A percentile compares a stretch with the other conserved stretches of the same genome.
Evolutionary conservation across 2,797 vertebrate genomes (phyloP).

Genomic region (Lithobates sylvaticus): DNA sequence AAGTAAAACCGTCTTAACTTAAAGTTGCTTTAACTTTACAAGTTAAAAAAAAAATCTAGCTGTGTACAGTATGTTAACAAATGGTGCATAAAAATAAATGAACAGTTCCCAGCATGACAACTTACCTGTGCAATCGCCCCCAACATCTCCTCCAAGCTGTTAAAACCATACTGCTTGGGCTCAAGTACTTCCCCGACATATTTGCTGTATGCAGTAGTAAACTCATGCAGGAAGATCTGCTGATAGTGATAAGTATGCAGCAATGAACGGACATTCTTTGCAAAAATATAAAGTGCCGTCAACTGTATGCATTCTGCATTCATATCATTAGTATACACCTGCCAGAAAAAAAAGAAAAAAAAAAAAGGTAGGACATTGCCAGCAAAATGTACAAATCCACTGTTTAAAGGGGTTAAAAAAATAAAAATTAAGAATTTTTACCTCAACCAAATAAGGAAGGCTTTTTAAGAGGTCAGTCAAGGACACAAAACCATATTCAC

Average conservation of each 20-base stretch:
- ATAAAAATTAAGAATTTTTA: slow-evolving; percentile 61
- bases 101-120: background rate
- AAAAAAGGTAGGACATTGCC: background rate
- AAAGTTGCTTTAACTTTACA: too few species aligned
- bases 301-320: slow-evolving; percentile 86
- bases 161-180: slow-evolving; percentile 86
- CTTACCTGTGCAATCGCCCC: slow-evolving; percentile 91
- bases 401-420: background rate
- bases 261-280: slow-evolving; percentile 87
- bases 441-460: slow-evolving; percentile 94
- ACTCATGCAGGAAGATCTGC: slow-evolving; percentile 96
- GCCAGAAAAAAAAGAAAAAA: slow-evolving; percentile 13
- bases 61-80: too few species aligned
- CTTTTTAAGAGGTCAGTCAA: slow-evolving; percentile 93
- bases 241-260: slow-evolving; percentile 98
- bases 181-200: slow-evolving; percentile 87
- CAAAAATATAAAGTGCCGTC: slow-evolving; percentile 92
- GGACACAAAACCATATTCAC: slow-evolving; percentile 97
- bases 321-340: slow-evolving; percentile 83
- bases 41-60: too few species aligned
- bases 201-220: slow-evolving; percentile 88
- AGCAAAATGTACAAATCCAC: background rate
- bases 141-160: slow-evolving; percentile 88
- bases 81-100: background rate
- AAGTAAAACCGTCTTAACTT: too few species aligned